Base-by-base conservation (phyloP, 2,888 invertebrate genomes). In the Eupelmus urozonus region DNA sequence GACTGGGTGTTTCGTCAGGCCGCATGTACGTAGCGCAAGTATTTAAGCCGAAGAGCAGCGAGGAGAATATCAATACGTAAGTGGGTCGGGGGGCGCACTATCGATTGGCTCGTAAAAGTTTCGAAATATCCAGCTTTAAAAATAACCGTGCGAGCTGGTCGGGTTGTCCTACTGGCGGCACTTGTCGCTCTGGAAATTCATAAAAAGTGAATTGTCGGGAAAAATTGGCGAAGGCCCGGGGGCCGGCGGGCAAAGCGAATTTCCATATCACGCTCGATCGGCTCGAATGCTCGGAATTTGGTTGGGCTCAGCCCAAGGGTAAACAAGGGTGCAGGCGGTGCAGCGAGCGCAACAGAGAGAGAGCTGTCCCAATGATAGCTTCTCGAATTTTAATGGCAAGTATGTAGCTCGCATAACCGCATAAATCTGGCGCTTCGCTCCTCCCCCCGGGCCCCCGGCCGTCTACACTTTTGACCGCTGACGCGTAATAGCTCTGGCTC, bases 351-450 rank as follows among this genome's bases (percentile, higher is more conserved):
- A n/a, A n/a, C n/a, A n/a, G n/a, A n/a, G n/a, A n/a, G n/a, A n/a
- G n/a, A n/a, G n/a, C n/a, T 67, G 20, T 55, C 29, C 42, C 53
- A 57, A 76, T 65, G 76, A 71, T 65, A 70, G 29, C 34, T 55
- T 45, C 29, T 51, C 27, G 34, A 34, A 65, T 65, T 70, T 76
- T 70, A 70, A 76, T 65, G 49, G 34, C n/a, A n/a, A n/a, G n/a
- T n/a, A n/a, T n/a, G n/a, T 66, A 49, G 57, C 63, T 13, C 42
- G n/a, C 60, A 71, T 51, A 72, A 65, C 55, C 42, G 20, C 49
- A 74, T 78, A 78, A 78, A 73, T 73, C 53, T 23, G n/a, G n/a
- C 53, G n/a, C 25, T 70, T 42, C 20, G 7, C 27, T 49, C 20
- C 0, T 25, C 9, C 13, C 7, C 18, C n/a, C 13, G 9, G 29